A percentile compares a stretch with the other conserved stretches of the same genome.
Evolutionary conservation across 2,113 vertebrate species (phyloP).

Genomic region (Erythrolamprus reginae): DNA sequence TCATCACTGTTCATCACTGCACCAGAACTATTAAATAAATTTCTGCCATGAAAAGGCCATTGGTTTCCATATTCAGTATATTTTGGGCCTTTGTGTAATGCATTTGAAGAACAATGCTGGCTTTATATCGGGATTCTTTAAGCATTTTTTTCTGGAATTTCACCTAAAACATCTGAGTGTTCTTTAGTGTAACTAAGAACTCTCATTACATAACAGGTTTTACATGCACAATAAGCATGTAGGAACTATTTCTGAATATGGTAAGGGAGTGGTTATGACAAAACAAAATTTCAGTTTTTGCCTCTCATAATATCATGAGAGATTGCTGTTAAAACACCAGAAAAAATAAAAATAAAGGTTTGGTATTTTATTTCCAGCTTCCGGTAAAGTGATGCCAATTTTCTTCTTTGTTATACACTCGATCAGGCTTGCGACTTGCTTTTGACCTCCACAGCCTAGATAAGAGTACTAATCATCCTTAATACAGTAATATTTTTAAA

Average conservation of each 20-base stretch:
- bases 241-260: not conserved
- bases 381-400: conserved; percentile 1
- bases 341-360: not conserved
- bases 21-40: not conserved
- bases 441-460: not conserved
- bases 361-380: not conserved
- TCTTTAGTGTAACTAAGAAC: not conserved
- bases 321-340: not conserved
- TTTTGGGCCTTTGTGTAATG: not conserved
- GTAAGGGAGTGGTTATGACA: not conserved
- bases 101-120: not conserved
- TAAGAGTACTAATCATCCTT: not conserved
- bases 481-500: not conserved
- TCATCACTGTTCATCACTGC: not conserved
- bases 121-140: not conserved
- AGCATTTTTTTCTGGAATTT: not conserved
- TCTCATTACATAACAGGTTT: not conserved
- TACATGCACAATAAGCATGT: not conserved
- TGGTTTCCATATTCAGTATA: not conserved
- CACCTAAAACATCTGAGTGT: not conserved
- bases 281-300: not conserved
- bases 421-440: not conserved
- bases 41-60: not conserved
- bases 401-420: not conserved
- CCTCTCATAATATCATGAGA: conserved; percentile 1